These are phyloP conservation scores for Pristionchus maxplancki DNA, from an alignment of 2,888 invertebrate genomes.

Conservation along the genomic window DNA sequence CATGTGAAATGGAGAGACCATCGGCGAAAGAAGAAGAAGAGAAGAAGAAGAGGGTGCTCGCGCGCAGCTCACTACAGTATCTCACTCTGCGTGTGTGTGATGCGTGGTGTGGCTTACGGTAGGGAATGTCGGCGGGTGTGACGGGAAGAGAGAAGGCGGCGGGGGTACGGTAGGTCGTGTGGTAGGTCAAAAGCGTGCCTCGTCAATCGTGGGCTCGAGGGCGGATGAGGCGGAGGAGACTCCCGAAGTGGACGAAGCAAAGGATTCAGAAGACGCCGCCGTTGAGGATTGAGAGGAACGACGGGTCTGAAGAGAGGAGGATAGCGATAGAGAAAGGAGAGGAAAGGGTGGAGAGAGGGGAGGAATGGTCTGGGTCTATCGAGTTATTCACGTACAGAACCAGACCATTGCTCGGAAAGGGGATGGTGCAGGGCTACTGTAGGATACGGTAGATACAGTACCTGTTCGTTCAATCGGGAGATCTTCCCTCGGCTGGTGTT, in stretches of 20 bases:
- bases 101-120: conserved; percentile 48
- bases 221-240: conserved; percentile 68
- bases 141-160: neutral
- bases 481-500: conserved; percentile 63
- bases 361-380: neutral
- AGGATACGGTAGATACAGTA: neutral
- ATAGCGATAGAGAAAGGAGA: conserved; percentile 11
- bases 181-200: conserved; percentile 51
- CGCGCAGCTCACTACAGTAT: conserved; percentile 46
- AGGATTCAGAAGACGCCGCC: conserved; percentile 71
- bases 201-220: conserved; percentile 56
- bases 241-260: conserved; percentile 76
- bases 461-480: conserved; percentile 58
- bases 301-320: conserved; percentile 44
- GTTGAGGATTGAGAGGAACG: conserved; percentile 67
- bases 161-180: neutral
- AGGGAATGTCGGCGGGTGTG: neutral
- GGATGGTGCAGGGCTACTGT: neutral
- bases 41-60: conserved; percentile 14
- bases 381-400: neutral
- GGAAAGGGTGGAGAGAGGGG: neutral
- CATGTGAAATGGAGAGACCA: neutral
- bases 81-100: conserved; percentile 49
- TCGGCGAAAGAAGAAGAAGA: neutral
- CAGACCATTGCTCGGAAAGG: neutral